Evolutionary conservation across 2,113 vertebrate species (phyloP).

Genomic region (Limanda limanda): DNA sequence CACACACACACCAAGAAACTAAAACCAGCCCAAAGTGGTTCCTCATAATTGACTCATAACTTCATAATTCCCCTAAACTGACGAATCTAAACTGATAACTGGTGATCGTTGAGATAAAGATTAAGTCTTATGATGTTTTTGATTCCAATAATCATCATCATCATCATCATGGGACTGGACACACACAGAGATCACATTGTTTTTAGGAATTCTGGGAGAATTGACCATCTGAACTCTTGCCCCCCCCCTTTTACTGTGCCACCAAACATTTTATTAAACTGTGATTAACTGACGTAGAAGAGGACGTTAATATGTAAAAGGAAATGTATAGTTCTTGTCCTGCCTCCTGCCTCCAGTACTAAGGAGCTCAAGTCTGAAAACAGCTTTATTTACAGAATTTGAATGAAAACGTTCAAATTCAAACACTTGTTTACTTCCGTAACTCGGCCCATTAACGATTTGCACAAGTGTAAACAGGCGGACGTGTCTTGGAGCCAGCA

Average conservation of each 20-base stretch:
- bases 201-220: not conserved
- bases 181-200: conserved; percentile 40
- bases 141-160: conserved; percentile 11
- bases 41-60: not conserved
- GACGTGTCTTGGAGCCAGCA: conserved; percentile 13
- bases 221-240: conserved; percentile 5
- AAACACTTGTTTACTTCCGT: not conserved
- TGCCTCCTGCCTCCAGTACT: no score
- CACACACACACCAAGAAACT: not conserved
- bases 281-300: not conserved
- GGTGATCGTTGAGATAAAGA: not conserved
- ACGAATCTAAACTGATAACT: not conserved
- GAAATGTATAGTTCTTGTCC: no score
- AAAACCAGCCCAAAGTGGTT: not conserved
- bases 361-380: no score
- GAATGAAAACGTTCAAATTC: not conserved
- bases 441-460: conserved; percentile 34
- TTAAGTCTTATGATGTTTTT: conserved; percentile 36
- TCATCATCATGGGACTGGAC: conserved; percentile 43
- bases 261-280: not conserved
- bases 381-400: not conserved
- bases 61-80: not conserved
- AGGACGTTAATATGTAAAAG: no score
- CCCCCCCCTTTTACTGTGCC: not conserved
- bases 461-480: conserved; percentile 41